Evolutionary conservation across 2,113 vertebrate genomes (phyloP).

Genomic region (Sebastes fasciatus): DNA sequence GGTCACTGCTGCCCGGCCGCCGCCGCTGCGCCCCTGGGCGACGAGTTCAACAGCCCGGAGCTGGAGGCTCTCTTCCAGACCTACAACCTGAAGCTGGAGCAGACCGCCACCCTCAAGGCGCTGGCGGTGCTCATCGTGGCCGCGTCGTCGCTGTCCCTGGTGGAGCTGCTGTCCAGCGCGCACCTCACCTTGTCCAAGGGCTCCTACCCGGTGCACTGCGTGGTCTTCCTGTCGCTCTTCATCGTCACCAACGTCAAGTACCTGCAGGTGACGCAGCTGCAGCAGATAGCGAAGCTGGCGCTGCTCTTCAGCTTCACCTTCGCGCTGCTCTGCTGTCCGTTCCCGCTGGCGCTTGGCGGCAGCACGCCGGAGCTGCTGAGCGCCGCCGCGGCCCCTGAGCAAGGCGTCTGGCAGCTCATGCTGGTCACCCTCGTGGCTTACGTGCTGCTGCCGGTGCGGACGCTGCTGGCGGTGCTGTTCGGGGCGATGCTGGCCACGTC

Average conservation of each 20-base stretch:
- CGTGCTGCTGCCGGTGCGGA: slow-evolving; percentile 94
- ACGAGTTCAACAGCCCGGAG: slow-evolving; percentile 94
- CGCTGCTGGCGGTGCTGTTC: slow-evolving; percentile 92
- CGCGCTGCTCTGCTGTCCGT: slow-evolving; percentile 96
- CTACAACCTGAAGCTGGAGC: slow-evolving; percentile 98
- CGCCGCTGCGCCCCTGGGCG: slow-evolving; percentile 82
- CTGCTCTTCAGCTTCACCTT: slow-evolving; percentile 98
- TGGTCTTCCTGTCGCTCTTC: slow-evolving; percentile 96
- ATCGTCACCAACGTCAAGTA: slow-evolving; percentile 98
- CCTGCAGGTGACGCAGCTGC: slow-evolving; percentile 96
- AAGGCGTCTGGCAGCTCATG: slow-evolving; percentile 98
- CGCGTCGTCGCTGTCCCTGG: slow-evolving; percentile 91
- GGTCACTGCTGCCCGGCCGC: slow-evolving; percentile 78
- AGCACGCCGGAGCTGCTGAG: slow-evolving; percentile 76
- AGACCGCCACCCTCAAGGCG: slow-evolving; percentile 96
- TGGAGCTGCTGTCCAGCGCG: slow-evolving; percentile 93
- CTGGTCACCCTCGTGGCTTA: slow-evolving; percentile 97
- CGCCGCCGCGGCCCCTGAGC: slow-evolving; percentile 86
- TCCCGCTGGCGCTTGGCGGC: slow-evolving; percentile 85
- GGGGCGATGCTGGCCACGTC: slow-evolving; percentile 92
- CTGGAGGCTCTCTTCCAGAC: slow-evolving; percentile 96
- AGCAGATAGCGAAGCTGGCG: slow-evolving; percentile 95
- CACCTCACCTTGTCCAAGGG: slow-evolving; percentile 93
- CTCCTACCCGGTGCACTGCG: slow-evolving; percentile 97
- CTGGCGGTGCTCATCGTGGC: slow-evolving; percentile 94